Conservation (phyloP, 2,888 invertebrate genomes). For the Plagodis dolabraria region DNA sequence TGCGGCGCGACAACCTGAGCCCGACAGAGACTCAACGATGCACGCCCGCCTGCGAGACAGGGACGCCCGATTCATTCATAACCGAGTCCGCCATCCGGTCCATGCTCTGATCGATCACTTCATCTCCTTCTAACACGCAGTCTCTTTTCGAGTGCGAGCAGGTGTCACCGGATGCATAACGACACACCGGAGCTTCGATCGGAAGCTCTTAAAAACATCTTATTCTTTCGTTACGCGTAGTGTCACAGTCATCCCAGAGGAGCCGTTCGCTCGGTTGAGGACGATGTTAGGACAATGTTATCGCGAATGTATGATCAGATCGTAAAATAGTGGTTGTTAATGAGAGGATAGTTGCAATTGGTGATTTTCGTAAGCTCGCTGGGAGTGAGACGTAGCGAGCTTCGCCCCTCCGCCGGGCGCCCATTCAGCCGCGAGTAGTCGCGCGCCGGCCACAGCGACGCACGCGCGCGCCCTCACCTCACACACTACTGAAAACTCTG, state of each 20-base stretch:
- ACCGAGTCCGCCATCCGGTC: conserved; percentile 83
- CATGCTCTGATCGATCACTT: conserved; percentile 77
- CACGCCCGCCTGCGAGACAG: conserved; percentile 56
- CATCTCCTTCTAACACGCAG: conserved; percentile 81
- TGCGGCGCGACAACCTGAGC: conserved; percentile 79
- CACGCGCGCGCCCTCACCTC: conserved; percentile 77
- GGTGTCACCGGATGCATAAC: conserved; percentile 79
- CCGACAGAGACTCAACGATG: conserved; percentile 64
- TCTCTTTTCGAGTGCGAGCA: conserved; percentile 78
- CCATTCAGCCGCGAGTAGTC: conserved; percentile 77
- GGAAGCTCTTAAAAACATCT: conserved; percentile 73
- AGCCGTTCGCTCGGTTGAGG: conserved; percentile 17
- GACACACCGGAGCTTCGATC: conserved; percentile 69
- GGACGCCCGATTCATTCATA: conserved; percentile 82
- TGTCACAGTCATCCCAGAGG: conserved; percentile 33
- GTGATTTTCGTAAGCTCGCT: conserved; percentile 80
- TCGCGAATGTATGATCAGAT: conserved; percentile 31
- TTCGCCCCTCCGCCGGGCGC: conserved; percentile 81
- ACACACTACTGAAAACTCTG: conserved; percentile 57
- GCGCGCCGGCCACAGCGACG: conserved; percentile 79
- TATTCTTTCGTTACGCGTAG: conserved; percentile 55
- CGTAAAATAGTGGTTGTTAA: conserved; percentile 53
- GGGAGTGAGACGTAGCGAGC: conserved; percentile 75
- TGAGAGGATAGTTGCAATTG: conserved; percentile 75
- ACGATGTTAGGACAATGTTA: conserved; percentile 41